Evolutionary conservation across 2,888 invertebrate species (phyloP), one percentile per base, ranked within the genome.

Genomic region (Trachelus troglodyta): DNA sequence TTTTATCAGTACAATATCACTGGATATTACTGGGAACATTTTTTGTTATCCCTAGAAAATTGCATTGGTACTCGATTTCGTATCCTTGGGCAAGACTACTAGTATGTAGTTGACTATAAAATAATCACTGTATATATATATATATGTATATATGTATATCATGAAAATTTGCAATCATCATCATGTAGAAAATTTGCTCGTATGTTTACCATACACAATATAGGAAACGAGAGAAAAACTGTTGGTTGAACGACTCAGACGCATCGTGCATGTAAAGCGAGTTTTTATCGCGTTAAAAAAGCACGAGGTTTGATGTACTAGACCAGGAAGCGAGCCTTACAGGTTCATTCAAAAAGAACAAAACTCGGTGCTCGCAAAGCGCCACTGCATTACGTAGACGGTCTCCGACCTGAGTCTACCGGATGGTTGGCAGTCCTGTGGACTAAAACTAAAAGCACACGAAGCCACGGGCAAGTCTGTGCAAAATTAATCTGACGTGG

Each of bases 401-500:
- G 23, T 56, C 23, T 56, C 1, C 56, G 23, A 56, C 56, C 56
- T 56, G 56, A 56, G 23, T 56, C 56, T 56, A 23, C 23, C 23
- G 56, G 56, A 23, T 23, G 56, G 56, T 56, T 56, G 23, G 56
- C 23, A 56, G 56, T 9, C 56, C 56, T 56, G 56, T 9, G 23
- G 23, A 56, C 23, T 56, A 9, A 23, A 9, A 9, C 56, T 56
- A 23, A 56, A 23, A 56, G 56, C n/a, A 1, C 56, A 23, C 56
- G 6, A 23, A 56, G 56, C 56, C 6, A 9, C 9, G 23, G 56
- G 6, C 23, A 56, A 56, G 56, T 76, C 74, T 74, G 69, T 56
- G 75, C 71, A 77, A 79, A 83, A 84, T 84, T 84, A 84, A 84
- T 83, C 75, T 77, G 79, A 79, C 81, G 76, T 78, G 34, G 77